Evolutionary conservation across 2,113 vertebrate species (phyloP), one percentile per base, ranked within the genome.

Genomic region (Mastomys coucha): DNA sequence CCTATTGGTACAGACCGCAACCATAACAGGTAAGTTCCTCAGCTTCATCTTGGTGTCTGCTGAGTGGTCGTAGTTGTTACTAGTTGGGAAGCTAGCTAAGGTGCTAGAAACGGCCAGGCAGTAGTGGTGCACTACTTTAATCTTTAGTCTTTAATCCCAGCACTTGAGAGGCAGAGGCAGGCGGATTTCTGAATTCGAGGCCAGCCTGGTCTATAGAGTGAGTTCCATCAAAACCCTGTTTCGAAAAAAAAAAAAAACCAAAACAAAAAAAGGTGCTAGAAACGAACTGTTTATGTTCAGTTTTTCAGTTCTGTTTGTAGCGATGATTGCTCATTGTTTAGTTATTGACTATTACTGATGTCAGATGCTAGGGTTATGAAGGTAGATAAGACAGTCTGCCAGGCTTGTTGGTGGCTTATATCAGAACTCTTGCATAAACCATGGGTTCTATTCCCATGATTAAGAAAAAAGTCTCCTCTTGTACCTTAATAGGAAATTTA

Each of bases 1-100:
- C 99, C 99, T 0, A 95, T 99, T 49, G 99, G 99, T 63, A 99
- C 99, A 0, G 99, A 99, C 95, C 99, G 99, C 49, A 99, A 99
- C 95, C 99, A 99, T 91, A 99, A 99, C 98, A 99, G 99, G 99
- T 99, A 33, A 93, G 75, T 72, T 82, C 6, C 9, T 93, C 12
- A 51, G 4, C 14, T 84, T 20, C 63, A 5, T 65, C 82, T 91
- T 75, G 90, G 70, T 39, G n/a, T 39, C 56, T 91, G 76, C 5
- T 65, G 87, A 60, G 28, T 31, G 26, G 9, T 45, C 92, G 20
- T 22, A 33, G 60, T 4, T 4, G 8, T 78, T 73, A 51, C 5
- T 45, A 67, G 70, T 85, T 67, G 76, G 1, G 33, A 86, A 86
- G 76, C 22, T 77, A 24, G 42, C 39, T 82, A 20, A 67, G 70